phyloP scores from a whole-genome alignment of 2,797 vertebrate genomes.

The Limosa lapponica region DNA sequence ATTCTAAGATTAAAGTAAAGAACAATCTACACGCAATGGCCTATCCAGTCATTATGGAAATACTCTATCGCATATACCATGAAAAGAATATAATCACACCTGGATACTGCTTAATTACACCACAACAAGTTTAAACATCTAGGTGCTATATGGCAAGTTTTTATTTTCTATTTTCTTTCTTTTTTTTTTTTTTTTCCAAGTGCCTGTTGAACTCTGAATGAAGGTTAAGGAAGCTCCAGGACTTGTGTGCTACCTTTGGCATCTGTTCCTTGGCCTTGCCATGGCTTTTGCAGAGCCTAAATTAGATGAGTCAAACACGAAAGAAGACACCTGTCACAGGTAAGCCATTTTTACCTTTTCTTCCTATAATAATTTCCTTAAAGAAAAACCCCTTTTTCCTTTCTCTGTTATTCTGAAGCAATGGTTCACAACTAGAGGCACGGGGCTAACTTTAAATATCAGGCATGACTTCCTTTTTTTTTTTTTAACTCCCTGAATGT shows the following conservation, averaged over 20 bases:
- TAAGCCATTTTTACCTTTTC: neutral
- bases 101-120: neutral
- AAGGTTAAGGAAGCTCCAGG: neutral
- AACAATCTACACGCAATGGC: neutral
- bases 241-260: neutral
- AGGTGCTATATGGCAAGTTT: neutral
- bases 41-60: neutral
- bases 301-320: neutral
- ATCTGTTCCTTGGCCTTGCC: neutral
- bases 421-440: neutral
- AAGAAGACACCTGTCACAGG: neutral
- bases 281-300: neutral
- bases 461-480: neutral
- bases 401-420: neutral
- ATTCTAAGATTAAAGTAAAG: neutral
- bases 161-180: neutral
- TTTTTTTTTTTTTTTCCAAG: neutral
- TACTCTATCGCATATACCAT: neutral
- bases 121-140: neutral
- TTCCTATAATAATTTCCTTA: neutral
- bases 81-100: neutral
- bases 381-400: neutral
- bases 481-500: neutral
- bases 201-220: neutral
- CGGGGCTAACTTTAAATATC: neutral